phyloP scores from a whole-genome alignment of 2,888 invertebrate genomes.

The Ceriagrion tenellum region DNA sequence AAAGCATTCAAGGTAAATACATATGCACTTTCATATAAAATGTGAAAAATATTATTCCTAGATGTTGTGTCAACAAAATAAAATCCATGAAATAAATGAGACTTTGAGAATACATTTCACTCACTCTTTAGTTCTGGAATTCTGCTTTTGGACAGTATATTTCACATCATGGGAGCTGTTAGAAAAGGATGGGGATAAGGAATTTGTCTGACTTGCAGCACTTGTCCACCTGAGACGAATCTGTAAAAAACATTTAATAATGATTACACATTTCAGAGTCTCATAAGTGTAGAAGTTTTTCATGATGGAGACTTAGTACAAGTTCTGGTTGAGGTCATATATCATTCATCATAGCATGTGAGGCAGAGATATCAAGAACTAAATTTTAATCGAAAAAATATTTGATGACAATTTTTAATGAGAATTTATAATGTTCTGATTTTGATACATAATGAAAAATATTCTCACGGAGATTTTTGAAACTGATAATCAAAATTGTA shows the following conservation, averaged over 20 bases:
- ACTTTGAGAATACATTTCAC: constrained; percentile 68
- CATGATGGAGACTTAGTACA: no score
- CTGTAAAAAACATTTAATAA: neutral
- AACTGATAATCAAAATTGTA: no score
- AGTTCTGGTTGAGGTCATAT: no score
- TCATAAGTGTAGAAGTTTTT: neutral
- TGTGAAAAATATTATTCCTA: neutral
- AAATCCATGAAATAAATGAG: no score
- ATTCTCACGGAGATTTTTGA: no score
- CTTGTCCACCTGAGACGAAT: constrained; percentile 57
- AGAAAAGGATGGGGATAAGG: constrained; percentile 49
- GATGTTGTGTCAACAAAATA: neutral
- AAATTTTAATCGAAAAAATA: no score
- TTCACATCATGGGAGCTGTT: constrained; percentile 90
- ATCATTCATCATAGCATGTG: no score
- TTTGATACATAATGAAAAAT: no score
- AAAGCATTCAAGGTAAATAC: neutral
- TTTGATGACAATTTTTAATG: no score
- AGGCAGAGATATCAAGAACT: no score
- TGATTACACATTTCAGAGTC: neutral
- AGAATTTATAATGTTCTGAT: no score
- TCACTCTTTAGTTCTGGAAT: constrained; percentile 78
- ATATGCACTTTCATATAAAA: neutral
- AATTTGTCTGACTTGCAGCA: constrained; percentile 59
- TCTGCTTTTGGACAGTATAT: constrained; percentile 92